Evolutionary conservation across 2,113 vertebrate genomes (phyloP), one percentile per base, ranked within the genome.

Genomic region (Chunga burmeisteri): DNA sequence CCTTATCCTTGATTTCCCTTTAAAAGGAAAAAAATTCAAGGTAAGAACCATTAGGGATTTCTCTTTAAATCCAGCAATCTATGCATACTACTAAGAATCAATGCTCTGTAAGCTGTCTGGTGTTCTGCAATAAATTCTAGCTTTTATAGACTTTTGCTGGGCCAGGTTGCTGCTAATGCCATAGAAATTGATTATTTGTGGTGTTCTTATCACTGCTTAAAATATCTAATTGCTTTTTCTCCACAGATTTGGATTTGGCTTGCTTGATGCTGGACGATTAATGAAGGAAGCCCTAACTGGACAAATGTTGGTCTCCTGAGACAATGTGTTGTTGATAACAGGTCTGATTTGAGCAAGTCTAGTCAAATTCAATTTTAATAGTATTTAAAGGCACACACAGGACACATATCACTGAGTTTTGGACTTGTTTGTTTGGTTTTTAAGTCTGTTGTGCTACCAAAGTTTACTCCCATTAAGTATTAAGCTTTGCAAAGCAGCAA

Each of bases 161-260:
- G 89, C 93, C 94, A 96, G 94, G 97, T 97, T 96, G 78, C 96
- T 95, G 85, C 93, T 96, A 97, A 97, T 95, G 80, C 95, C 95
- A 96, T 93, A 97, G 95, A 96, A 98, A 98, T 96, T 95, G 97
- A 98, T 97, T 98, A 87, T 98, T 96, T 97, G 95, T 96, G 96
- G 94, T 98, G 92, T 96, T 97, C 97, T 98, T 97, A 98, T 98
- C 96, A 96, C 92, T 98, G 90, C 94, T 98, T 97, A 98, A 96
- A 98, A 96, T 96, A 97, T 96, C 96, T 98, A 95, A 97, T 98
- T 98, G 95, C 95, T 98, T 98, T 98, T 96, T 95, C 85, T 96
- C 92, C 93, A 88, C 91, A 94, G 94, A 94, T 97, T 97, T 96
- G 95, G 94, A 97, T 97, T 97, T 93, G 87, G 71, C 91, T 93